A percentile compares a stretch with the other conserved stretches of the same genome.
Evolutionary conservation across 2,113 vertebrate species (phyloP).

Genomic region (Zosterops japonicus): DNA sequence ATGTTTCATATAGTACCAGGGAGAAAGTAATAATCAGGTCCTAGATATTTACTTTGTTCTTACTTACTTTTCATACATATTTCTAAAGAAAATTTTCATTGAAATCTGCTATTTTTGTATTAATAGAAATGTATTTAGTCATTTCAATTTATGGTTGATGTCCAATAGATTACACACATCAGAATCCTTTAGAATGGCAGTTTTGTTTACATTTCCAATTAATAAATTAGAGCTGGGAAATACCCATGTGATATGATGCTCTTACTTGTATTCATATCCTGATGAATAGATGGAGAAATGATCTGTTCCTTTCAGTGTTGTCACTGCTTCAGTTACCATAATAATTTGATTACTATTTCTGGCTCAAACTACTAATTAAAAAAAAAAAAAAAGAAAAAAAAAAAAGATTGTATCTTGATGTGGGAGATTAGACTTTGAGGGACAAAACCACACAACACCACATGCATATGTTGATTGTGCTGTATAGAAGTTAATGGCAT

Average conservation of each 20-base stretch:
- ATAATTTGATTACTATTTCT: neutral
- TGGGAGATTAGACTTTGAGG: neutral
- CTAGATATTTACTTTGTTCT: neutral
- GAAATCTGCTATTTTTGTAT: neutral
- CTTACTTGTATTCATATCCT: neutral
- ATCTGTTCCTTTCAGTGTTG: neutral
- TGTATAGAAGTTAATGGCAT: neutral
- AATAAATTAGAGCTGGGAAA: neutral
- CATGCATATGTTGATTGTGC: neutral
- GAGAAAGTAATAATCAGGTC: neutral
- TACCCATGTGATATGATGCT: neutral
- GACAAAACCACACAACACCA: neutral
- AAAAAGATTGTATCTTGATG: neutral
- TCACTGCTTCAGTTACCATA: neutral
- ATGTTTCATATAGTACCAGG: neutral
- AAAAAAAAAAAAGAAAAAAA: neutral
- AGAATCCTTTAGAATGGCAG: neutral
- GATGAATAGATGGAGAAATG: neutral
- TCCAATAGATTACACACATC: neutral
- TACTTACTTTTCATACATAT: neutral
- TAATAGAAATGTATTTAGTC: neutral
- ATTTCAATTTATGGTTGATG: neutral
- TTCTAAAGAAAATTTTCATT: neutral
- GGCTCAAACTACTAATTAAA: neutral
- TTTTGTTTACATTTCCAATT: neutral